Base-by-base conservation (phyloP, 2,797 vertebrate genomes). In the Sebastes umbrosus region DNA sequence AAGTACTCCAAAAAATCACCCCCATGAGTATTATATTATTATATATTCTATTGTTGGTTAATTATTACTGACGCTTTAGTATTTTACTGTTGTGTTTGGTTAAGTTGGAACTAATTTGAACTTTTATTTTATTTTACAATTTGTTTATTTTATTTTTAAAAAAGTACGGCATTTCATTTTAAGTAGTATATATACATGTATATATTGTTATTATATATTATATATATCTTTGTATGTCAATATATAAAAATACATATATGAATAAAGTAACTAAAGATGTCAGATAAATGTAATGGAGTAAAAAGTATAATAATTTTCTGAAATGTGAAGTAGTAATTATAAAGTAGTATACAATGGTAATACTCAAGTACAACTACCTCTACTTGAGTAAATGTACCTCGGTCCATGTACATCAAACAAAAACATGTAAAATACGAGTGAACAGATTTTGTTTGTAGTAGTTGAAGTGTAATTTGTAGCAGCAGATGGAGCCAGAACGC, bases 401-500 rank as follows among this genome's bases (percentile, higher is more conserved):
- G 6, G 14, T 46, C 14, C 14, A 46, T 16, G 31, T 34, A 24
- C 62, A 22, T 64, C 7, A 36, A 22, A 36, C 20, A 1, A n/a
- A 63, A 24, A 9, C 8, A 3, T 13, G 32, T 65, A 29, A 22
- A 32, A 32, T 32, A 32, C 18, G 8, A 32, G 29, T 20, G 34
- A 64, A 14, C n/a, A 24, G 34, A 16, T 63, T 12, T 34, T 6
- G 32, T 68, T 13, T 32, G 14, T 34, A 62, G 65, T 9, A 16
- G n/a, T 22, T 32, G 16, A 46, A 8, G 18, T 43, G 2, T 18
- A 2, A 11, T 8, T 22, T 22, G 43, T 5, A 31, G 5, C 73
- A 72, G 77, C 82, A 90, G 84, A 67, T 27, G 77, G 84, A 57
- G 82, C 74, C 71, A 87, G 32, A 80, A 24, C 22, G 14, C 73